phyloP scores from a whole-genome alignment of 1,140 invertebrate genomes.

The Papilio polyxenes region DNA sequence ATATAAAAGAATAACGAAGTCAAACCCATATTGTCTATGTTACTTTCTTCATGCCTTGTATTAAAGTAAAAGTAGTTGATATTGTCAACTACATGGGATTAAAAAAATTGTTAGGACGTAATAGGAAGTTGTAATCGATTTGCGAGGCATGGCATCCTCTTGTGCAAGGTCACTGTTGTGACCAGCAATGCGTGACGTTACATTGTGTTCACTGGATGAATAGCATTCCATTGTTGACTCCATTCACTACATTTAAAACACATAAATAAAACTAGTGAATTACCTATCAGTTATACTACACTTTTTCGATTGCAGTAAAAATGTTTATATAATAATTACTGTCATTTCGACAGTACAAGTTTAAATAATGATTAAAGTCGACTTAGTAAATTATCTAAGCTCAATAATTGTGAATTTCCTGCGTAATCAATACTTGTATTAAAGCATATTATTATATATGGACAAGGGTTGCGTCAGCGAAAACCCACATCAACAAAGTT shows the following conservation, averaged over 20 bases:
- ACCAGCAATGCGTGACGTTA: constrained; percentile 1
- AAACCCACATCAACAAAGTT: too few relatives aligned
- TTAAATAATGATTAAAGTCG: too few relatives aligned
- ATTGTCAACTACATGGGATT: background rate
- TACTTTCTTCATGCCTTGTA: too few relatives aligned
- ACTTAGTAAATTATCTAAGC: too few relatives aligned
- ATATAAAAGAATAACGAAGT: too few relatives aligned
- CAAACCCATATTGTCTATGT: too few relatives aligned
- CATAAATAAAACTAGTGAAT: background rate
- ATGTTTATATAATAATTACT: too few relatives aligned
- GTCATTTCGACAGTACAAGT: too few relatives aligned
- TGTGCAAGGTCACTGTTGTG: constrained; percentile 6
- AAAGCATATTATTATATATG: too few relatives aligned
- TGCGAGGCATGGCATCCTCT: constrained; percentile 47
- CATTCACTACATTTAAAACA: background rate
- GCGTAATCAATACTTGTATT: too few relatives aligned
- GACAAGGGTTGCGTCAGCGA: too few relatives aligned
- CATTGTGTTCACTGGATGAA: constrained; percentile 9
- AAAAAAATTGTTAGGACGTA: background rate
- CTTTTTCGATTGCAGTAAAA: background rate
- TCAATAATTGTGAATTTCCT: too few relatives aligned
- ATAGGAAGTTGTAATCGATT: constrained; percentile 28
- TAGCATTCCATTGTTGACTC: constrained; percentile 21
- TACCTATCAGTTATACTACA: background rate
- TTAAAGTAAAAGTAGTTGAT: background rate